Evolutionary conservation across 1,140 invertebrate genomes (phyloP), one percentile per base, ranked within the genome.

Genomic region (Euwallacea similis): DNA sequence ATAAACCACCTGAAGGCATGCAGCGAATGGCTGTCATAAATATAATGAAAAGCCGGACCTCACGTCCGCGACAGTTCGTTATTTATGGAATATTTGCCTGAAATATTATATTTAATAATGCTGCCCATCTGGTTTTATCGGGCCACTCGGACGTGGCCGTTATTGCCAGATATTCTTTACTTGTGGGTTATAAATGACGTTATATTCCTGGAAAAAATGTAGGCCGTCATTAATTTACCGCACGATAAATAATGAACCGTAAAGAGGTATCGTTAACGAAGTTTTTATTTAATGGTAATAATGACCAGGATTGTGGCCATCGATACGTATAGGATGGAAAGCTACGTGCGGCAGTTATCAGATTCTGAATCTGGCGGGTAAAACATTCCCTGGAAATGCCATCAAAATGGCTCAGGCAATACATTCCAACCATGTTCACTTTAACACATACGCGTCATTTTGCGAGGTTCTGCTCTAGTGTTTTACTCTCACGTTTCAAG

Each of bases 51-150:
- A 64, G 47, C 68, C 54, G 68, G 68, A 64, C 61, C 53, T 70
- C 59, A 70, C 43, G 53, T 58, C 44, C 68, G 33, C 42, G 60
- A 55, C 68, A 70, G 42, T 70, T 64, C 42, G 60, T 64, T 70
- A 70, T 70, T 70, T 70, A 70, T 70, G 68, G 68, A 70, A 70
- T 70, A 70, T 70, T 70, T 63, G 53, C 68, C 46, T 70, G 53
- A 70, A 70, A 70, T 70, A 64, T 70, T 70, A 64, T 64, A 70
- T 70, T 70, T 70, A 70, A 70, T 70, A 70, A 53, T 63, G 43
- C 43, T 65, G 44, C 61, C 61, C 16, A 53, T 65, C 63, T 65
- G 63, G 63, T 65, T 65, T 65, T 41, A 47, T 46, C 63, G 44
- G 43, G 53, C 16, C 46, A 41, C 41, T 15, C 33, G 61, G 44